Base-by-base conservation (phyloP, 1,140 invertebrate genomes). In the Phenacoccus solenopsis region DNA sequence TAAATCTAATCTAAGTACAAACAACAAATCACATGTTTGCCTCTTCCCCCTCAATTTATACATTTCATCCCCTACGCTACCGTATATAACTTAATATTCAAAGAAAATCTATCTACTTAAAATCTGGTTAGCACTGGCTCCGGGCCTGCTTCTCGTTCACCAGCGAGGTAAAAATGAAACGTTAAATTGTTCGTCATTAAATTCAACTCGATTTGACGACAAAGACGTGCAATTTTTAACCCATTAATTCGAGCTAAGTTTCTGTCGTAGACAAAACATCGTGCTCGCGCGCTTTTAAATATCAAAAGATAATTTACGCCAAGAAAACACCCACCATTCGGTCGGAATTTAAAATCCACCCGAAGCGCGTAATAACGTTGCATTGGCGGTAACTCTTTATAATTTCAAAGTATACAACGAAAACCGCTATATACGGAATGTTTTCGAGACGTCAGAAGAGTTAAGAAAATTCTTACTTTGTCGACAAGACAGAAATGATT, bases 401-500 rank as follows among this genome's bases (percentile, higher is more conserved):
- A 49, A 49, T 49, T 49, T 49, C 38, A 49, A 16, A 49, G 5
- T 49, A 49, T n/a, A n/a, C n/a, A n/a, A n/a, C n/a, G n/a, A 49
- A 49, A 49, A 49, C 38, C 38, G 38, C 38, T 49, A 16, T 49
- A 49, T 9, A 49, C 16, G 38, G 20, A 49, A 49, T n/a, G 38
- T 49, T 49, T 49, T 4, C 38, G 30, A n/a, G n/a, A 49, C 38
- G 38, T 49, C 38, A 49, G 38, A 49, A 49, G 38, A 49, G 12
- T 49, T 16, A 16, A n/a, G 38, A 49, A 49, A 49, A 49, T 49
- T 49, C 38, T 49, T 49, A 49, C 20, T 49, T 49, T 49, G 38
- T 49, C 38, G 38, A 49, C 38, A 49, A 49, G 38, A 49, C 38
- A 49, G 38, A 49, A 49, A 49, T 49, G 38, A 49, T 49, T 49